Conservation (phyloP, 2,113 vertebrate species). For the Salvator merianae region DNA sequence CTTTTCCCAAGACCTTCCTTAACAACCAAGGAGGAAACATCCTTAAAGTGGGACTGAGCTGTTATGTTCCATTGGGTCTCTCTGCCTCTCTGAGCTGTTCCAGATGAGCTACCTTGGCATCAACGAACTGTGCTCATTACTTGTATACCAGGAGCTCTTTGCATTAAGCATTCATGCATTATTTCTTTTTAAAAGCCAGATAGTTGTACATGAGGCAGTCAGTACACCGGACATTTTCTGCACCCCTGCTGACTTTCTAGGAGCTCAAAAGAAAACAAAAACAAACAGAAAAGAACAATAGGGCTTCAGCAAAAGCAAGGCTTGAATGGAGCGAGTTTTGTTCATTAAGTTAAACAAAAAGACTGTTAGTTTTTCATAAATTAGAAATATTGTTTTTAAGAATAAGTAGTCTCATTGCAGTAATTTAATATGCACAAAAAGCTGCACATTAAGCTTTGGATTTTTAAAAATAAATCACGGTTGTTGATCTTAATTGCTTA, state of each 20-base stretch:
- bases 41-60: no score
- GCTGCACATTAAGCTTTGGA: neutral
- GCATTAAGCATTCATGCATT: no score
- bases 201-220: neutral
- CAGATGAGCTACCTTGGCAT: no score
- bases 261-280: no score
- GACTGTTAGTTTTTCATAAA: conserved; percentile 56
- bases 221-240: no score
- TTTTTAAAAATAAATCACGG: neutral
- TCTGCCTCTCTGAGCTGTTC: no score
- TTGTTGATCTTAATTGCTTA: neutral
- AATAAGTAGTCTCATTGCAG: conserved; percentile 18
- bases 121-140: no score
- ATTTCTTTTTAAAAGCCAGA: neutral
- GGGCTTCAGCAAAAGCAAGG: conserved; percentile 52
- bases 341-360: conserved; percentile 64
- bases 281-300: neutral
- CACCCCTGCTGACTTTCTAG: no score
- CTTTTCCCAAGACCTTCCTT: no score
- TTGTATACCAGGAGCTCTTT: no score
- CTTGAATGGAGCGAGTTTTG: conserved; percentile 71
- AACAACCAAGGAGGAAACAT: no score
- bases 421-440: conserved; percentile 32
- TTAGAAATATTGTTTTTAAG: conserved; percentile 34
- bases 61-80: no score